Conservation (phyloP, 1,140 invertebrate genomes). For the Rhyzopertha dominica region DNA sequence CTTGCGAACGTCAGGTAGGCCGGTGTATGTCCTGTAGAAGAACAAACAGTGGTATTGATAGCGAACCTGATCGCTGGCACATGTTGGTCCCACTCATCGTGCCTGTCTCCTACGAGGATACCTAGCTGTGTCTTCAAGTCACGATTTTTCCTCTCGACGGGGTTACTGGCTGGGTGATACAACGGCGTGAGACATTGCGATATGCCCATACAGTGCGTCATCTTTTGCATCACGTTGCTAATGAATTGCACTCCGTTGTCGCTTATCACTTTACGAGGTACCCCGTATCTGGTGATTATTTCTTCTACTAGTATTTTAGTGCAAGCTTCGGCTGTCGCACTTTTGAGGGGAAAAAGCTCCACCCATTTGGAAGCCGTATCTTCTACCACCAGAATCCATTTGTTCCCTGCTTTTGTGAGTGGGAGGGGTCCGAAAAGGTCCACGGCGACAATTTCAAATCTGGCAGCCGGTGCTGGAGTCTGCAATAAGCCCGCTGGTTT, state of each 20-base stretch:
- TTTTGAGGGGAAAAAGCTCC: slow-evolving; percentile 32
- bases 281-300: slow-evolving; percentile 37
- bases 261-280: slow-evolving; percentile 31
- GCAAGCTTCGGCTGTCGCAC: slow-evolving; percentile 31
- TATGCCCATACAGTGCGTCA: slow-evolving; percentile 10
- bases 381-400: slow-evolving; percentile 38
- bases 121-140: slow-evolving; percentile 41
- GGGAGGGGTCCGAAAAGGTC: slow-evolving; percentile 39
- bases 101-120: slow-evolving; percentile 34
- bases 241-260: slow-evolving; percentile 40
- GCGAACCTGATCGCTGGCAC: slow-evolving; percentile 31
- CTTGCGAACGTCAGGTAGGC: slow-evolving; percentile 39
- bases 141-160: slow-evolving; percentile 42
- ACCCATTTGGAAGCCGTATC: slow-evolving; percentile 39
- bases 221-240: slow-evolving; percentile 25
- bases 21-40: slow-evolving; percentile 32
- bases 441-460: slow-evolving; percentile 34
- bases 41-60: slow-evolving; percentile 31
- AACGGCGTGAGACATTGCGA: slow-evolving; percentile 25
- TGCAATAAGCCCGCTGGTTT: slow-evolving; percentile 33
- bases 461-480: slow-evolving; percentile 14
- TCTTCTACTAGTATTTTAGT: slow-evolving; percentile 29
- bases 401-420: slow-evolving; percentile 16
- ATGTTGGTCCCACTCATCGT: slow-evolving; percentile 36
- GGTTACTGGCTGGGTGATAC: slow-evolving; percentile 44